Evolutionary conservation across 2,888 invertebrate genomes (phyloP).

Genomic region (Tipula vernalis): DNA sequence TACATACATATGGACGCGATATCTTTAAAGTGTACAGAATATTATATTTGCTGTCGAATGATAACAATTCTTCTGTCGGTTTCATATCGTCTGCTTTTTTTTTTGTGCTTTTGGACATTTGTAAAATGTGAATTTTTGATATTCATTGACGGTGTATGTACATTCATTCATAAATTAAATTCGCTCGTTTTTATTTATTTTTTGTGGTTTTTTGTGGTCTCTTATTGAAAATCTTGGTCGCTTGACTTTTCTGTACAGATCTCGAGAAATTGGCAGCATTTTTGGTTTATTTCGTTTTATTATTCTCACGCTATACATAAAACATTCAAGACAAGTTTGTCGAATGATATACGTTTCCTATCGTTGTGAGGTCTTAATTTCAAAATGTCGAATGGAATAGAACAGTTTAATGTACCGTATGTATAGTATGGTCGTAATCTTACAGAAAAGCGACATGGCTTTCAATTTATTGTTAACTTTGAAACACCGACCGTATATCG

Average conservation of each 20-base stretch:
- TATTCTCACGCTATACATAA: not conserved
- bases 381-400: not conserved
- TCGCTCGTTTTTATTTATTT: not conserved
- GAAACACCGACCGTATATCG: too few relatives aligned
- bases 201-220: not conserved
- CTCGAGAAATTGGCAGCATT: not conserved
- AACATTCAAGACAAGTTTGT: not conserved
- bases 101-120: not conserved
- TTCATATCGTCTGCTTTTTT: not conserved
- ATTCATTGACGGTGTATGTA: not conserved
- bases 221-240: not conserved
- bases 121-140: not conserved
- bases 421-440: too few relatives aligned
- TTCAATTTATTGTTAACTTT: too few relatives aligned
- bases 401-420: not conserved
- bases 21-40: not conserved
- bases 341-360: not conserved
- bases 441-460: too few relatives aligned
- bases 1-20: not conserved
- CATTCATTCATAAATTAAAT: not conserved
- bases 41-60: not conserved
- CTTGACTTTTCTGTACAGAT: not conserved
- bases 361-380: not conserved
- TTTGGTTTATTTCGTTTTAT: not conserved
- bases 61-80: conserved; percentile 4